Evolutionary conservation across 1,140 invertebrate genomes (phyloP), one percentile per base, ranked within the genome.

Genomic region (Anthonomus grandis): DNA sequence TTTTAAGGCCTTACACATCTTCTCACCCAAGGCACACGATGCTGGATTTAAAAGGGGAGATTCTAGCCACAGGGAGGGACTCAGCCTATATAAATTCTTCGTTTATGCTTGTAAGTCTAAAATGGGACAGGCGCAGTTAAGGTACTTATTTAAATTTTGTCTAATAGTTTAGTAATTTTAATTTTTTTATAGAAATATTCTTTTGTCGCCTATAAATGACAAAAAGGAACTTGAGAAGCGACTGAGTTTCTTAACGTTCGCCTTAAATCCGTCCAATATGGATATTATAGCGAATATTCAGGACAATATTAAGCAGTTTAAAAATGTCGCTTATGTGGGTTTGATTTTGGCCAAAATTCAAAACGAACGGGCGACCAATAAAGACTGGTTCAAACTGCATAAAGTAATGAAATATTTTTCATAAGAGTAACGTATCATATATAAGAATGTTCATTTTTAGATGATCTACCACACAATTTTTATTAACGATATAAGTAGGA

Each of bases 1-100:
- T 2, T 89, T 84, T 66, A 79, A 80, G 52, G 82, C 84, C 10
- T 70, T 94, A 8, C 85, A 91, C 74, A 86, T 94, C 38, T 89
- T 92, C 65, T 81, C 81, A 37, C 76, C 80, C 18, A 78, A 82
- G 36, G 74, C 81, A n/a, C 89, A 92, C 72, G 89, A 90, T 5
- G 87, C 87, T 57, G 78, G 80, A 15, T 89, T 85, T 64, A 91
- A 90, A 70, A 78, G 79, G 37, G 82, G 82, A 8, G 69, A 69
- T 15, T 78, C 77, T 18, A 76, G 72, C 53, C 76, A 70, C 46
- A 83, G 82, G 66, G 86, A 90, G 70, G 86, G 86, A 0, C 74
- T 86, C 8, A 90, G 87, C 68, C 68, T 91, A 3, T 91, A 79
- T 75, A 81, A 83, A 12, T 69, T 89, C n/a, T 78, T 90, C 38